Conservation (phyloP, 2,113 vertebrate species). For the Sinocyclocheilus anophthalmus region DNA sequence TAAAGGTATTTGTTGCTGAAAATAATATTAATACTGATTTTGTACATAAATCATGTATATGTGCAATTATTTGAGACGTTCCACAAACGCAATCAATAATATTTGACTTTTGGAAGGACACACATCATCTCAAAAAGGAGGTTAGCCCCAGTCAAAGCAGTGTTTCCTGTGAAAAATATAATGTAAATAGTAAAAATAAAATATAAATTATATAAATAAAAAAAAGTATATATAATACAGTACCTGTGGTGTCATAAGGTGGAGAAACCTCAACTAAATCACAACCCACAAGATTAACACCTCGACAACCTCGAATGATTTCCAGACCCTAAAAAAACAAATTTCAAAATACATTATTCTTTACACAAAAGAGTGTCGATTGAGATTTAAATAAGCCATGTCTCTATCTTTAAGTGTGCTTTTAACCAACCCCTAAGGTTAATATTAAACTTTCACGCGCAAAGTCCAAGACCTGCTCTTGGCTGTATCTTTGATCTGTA, state of each 20-base stretch:
- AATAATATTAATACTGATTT: neutral
- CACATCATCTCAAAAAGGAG: conserved; percentile 98
- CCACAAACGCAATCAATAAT: conserved; percentile 63
- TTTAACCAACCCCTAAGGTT: neutral
- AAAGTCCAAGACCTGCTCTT: neutral
- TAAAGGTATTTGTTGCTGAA: neutral
- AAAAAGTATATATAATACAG: neutral
- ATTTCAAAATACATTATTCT: neutral
- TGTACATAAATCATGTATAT: neutral
- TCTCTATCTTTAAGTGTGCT: neutral
- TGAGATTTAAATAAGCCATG: neutral
- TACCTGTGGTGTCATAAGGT: conserved; percentile 86
- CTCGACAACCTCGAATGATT: conserved; percentile 89
- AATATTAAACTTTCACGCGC: neutral
- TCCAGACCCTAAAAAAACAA: conserved; percentile 83
- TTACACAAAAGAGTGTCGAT: neutral
- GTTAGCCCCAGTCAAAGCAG: conserved; percentile 88
- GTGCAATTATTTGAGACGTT: neutral
- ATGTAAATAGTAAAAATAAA: too few species aligned
- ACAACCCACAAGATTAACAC: conserved; percentile 88
- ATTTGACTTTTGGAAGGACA: conserved; percentile 81
- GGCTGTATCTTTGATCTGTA: neutral
- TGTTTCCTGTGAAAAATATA: conserved; percentile 80
- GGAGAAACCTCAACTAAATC: conserved; percentile 94
- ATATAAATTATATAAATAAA: too few species aligned